Base-by-base conservation (phyloP, 1,140 invertebrate species). In the Trichogramma pretiosum region DNA sequence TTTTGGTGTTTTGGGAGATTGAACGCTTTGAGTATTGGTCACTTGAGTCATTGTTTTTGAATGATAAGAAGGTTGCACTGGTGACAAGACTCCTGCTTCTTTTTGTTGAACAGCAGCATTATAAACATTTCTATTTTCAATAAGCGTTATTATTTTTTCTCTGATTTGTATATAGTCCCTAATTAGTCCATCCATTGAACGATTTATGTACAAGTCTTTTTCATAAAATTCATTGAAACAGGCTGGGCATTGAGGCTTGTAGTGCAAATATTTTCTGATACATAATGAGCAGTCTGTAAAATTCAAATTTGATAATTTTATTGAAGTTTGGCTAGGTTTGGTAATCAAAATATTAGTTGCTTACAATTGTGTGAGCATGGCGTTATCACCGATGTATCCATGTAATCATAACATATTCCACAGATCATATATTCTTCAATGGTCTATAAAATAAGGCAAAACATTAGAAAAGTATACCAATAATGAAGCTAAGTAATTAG, bases 231-330 rank as follows among this genome's bases (percentile, higher is more conserved):
- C 66, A 47, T 67, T 59, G 47, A 69, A 76, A 59, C 77, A 79
- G 13, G 56, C 54, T 10, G 77, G 77, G 55, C 77, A 79, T 43
- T 75, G 65, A 0, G 66, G 68, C 59, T 75, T 76, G 34, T 73
- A 76, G 44, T 69, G 67, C 35, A 79, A 62, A 53, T 71, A 77
- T 36, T 72, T 74, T 48, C 77, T 62, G 26, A 79, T 78, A 43
- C 77, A 79, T 7, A 77, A 35, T 0, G 76, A 78, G 57, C 77
- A 79, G 65, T 74, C 77, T 79, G 56, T 36, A 68, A 62, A 54
- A 51, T 52, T 40, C 0, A 14, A 33, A 14, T 34, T 42, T 36
- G 16, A 35, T 49, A 14, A 22, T 21, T 2, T n/a, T n/a, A 39
- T 41, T 34, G 21, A 14, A 13, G 16, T 14, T 13, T 9, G 26